Evolutionary conservation across 1,140 invertebrate genomes (phyloP), one percentile per base, ranked within the genome.

Genomic region (Cherax destructor): DNA sequence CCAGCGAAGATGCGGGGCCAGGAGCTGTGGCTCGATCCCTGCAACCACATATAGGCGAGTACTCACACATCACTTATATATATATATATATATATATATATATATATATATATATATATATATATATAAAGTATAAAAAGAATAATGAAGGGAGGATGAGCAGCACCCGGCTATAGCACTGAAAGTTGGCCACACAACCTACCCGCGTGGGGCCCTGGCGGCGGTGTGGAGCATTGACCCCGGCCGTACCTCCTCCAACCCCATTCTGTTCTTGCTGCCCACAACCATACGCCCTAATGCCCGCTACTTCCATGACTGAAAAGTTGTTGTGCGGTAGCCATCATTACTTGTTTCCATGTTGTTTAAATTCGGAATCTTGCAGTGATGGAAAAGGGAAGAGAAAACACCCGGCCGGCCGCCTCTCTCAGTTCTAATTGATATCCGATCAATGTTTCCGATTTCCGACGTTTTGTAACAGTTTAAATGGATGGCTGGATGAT

Each of bases 161-260:
- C 69, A 79, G 77, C 77, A 50, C 83, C 50, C 65, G 47, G 69
- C 52, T 69, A 49, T n/a, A n/a, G n/a, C 84, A 21, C n/a, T 72
- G 87, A 83, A 83, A 89, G 87, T 89, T 89, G 87, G 87, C 87
- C 87, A 81, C 79, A 52, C 49, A 59, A 65, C 50, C 47, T 76
- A 65, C 50, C 47, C 74, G 79, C 65, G 47, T 50, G 79, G 79
- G 49, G 79, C 79, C 50, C 47, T 21, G 79, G 65, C 72, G 86
- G 30, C 30, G 79, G 65, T 59, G 13, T 56, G 72, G 87, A 56
- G 13, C 87, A 52, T 83, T 89, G 87, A 89, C 87, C 80, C 87
- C 79, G 1, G 2, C 59, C 79, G 18, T 56, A 56, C 79, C 59
- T 13, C 79, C 69, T 76, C 69, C 79, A 61, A 16, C 65, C 65